Evolutionary conservation across 2,888 invertebrate genomes (phyloP).

Genomic region (Isoperla grammatica): DNA sequence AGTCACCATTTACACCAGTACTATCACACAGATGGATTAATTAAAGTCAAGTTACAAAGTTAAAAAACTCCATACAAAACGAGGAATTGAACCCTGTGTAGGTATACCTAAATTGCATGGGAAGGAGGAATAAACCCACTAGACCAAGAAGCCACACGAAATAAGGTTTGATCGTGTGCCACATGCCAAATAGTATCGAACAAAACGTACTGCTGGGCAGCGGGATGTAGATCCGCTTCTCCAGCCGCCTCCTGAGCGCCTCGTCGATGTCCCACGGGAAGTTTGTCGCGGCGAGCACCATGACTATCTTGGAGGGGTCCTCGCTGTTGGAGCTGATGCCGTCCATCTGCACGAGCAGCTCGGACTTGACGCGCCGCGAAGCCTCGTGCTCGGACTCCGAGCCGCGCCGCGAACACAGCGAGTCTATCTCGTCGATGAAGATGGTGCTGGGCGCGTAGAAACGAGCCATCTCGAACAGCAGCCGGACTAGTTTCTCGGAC

Average conservation of each 20-base stretch:
- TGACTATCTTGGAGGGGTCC: constrained; percentile 55
- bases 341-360: constrained; percentile 87
- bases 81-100: too few species aligned
- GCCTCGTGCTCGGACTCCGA: constrained; percentile 86
- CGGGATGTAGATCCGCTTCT: constrained; percentile 84
- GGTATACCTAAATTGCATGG: too few species aligned
- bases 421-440: constrained; percentile 88
- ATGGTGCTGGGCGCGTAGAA: constrained; percentile 87
- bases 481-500: constrained; percentile 79
- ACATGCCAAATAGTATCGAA: not conserved
- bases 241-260: constrained; percentile 76
- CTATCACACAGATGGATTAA: too few species aligned
- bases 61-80: too few species aligned
- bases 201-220: constrained; percentile 61
- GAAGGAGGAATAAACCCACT: too few species aligned
- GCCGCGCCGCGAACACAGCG: constrained; percentile 74
- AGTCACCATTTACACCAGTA: too few species aligned
- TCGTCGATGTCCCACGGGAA: constrained; percentile 91
- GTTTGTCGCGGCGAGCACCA: constrained; percentile 88
- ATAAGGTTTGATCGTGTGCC: too few species aligned
- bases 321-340: constrained; percentile 57
- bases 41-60: too few species aligned
- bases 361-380: constrained; percentile 77
- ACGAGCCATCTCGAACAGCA: constrained; percentile 84
- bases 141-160: too few species aligned